Evolutionary conservation across 2,888 invertebrate genomes (phyloP).

Genomic region (Melanostoma mellinum): DNA sequence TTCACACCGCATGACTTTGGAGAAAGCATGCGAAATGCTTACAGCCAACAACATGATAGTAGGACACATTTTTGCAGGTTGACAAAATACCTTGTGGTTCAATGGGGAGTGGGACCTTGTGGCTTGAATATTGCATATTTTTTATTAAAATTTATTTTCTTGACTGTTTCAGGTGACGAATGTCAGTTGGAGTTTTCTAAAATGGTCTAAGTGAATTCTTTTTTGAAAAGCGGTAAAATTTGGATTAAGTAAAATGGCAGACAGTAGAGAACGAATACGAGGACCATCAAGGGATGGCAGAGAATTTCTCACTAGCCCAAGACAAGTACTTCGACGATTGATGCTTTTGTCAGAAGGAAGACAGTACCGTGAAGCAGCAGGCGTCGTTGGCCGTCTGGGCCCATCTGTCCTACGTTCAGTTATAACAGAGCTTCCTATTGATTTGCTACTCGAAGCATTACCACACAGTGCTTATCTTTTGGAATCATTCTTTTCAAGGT

Average conservation of each 20-base stretch:
- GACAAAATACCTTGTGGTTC: too few species aligned
- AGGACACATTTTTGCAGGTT: not conserved
- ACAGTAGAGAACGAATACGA: constrained; percentile 89
- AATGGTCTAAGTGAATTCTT: constrained; percentile 5
- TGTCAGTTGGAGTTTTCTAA: not conserved
- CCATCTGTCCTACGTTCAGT: constrained; percentile 90
- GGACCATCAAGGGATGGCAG: constrained; percentile 85
- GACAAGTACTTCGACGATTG: constrained; percentile 87
- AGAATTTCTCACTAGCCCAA: constrained; percentile 85
- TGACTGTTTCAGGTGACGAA: not conserved
- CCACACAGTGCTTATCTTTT: constrained; percentile 93
- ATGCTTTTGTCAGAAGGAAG: constrained; percentile 92
- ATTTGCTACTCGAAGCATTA: constrained; percentile 93
- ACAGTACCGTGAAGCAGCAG: constrained; percentile 95
- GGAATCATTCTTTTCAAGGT: constrained; percentile 91
- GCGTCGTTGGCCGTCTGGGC: constrained; percentile 90
- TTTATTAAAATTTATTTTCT: too few species aligned
- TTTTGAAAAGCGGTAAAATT: not conserved
- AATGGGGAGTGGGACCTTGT: too few species aligned
- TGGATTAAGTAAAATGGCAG: constrained; percentile 84
- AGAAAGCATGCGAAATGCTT: constrained; percentile 29
- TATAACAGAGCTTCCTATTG: constrained; percentile 91
- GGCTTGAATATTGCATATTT: too few species aligned
- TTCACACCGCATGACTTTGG: constrained; percentile 25
- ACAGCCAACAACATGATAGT: not conserved